Evolutionary conservation across 2,797 vertebrate genomes (phyloP).

Genomic region (Karalla daura): DNA sequence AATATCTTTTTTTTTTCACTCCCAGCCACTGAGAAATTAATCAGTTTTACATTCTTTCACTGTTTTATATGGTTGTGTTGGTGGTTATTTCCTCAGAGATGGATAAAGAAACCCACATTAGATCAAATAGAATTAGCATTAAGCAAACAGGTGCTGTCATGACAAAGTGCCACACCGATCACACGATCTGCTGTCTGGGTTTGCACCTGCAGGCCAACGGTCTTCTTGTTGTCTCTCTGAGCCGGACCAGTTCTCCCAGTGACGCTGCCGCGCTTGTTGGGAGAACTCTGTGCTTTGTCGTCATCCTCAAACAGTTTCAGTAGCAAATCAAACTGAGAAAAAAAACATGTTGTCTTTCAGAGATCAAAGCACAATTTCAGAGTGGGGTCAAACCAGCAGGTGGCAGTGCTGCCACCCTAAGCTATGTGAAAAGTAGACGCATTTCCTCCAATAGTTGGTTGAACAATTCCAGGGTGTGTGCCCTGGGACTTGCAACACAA

Average conservation of each 20-base stretch:
- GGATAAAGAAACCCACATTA: background rate
- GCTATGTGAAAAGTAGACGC: background rate
- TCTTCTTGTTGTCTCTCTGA: slow-evolving; percentile 92
- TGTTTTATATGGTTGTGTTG: no score
- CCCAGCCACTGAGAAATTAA: background rate
- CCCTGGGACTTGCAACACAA: slow-evolving; percentile 32
- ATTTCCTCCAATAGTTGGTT: slow-evolving; percentile 64
- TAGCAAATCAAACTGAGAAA: slow-evolving; percentile 89
- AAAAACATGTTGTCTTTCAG: background rate
- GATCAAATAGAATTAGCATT: background rate
- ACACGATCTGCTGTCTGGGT: background rate
- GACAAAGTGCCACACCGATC: background rate
- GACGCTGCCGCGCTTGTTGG: slow-evolving; percentile 76
- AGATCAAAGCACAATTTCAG: background rate
- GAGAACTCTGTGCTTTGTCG: slow-evolving; percentile 80
- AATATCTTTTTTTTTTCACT: background rate
- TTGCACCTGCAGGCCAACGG: slow-evolving; percentile 95
- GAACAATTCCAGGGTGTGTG: slow-evolving; percentile 72
- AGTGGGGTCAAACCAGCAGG: slow-evolving; percentile 62
- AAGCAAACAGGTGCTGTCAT: background rate
- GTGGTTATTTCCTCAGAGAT: background rate
- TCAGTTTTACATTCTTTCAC: background rate
- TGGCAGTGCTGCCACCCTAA: slow-evolving; percentile 62
- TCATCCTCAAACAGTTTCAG: slow-evolving; percentile 92
- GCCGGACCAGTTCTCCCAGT: slow-evolving; percentile 77